Evolutionary conservation across 2,113 vertebrate species (phyloP).

Genomic region (Colaptes auratus): DNA sequence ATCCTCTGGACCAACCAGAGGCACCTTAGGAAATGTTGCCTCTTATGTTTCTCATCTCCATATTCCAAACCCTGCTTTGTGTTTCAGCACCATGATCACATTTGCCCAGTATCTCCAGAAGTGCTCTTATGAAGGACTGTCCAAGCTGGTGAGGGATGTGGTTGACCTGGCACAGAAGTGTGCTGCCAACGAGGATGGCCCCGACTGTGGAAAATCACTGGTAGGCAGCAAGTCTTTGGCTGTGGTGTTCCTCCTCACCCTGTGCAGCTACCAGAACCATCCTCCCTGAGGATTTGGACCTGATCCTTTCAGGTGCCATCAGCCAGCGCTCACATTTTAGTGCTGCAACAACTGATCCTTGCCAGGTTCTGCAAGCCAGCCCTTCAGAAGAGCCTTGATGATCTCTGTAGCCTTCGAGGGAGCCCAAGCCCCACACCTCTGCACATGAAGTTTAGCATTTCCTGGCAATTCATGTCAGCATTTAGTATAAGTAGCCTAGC

Average conservation of each 20-base stretch:
- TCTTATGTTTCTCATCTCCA: not conserved
- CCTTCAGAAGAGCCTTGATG: not conserved
- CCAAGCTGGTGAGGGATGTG: constrained; percentile 54
- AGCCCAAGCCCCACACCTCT: not conserved
- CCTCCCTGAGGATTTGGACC: not conserved
- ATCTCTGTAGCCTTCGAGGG: not conserved
- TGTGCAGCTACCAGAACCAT: not conserved
- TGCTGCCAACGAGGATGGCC: constrained; percentile 45
- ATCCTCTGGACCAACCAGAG: not conserved
- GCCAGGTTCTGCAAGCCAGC: not conserved
- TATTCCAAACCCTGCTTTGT: not conserved
- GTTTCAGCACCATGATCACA: constrained; percentile 66
- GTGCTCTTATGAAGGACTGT: constrained; percentile 38
- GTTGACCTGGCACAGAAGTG: constrained; percentile 71
- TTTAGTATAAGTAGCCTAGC: not conserved
- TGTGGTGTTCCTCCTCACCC: rapidly evolving
- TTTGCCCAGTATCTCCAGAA: constrained; percentile 76
- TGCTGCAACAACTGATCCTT: not conserved
- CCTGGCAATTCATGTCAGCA: not conserved
- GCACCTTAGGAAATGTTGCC: not conserved
- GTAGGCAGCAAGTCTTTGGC: constrained; percentile 42
- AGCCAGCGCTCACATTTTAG: not conserved
- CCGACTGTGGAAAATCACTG: constrained; percentile 57
- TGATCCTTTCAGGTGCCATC: not conserved
- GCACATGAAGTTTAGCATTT: not conserved